Conservation (phyloP, 2,797 vertebrate genomes). For the Amphiprion clarkii region DNA sequence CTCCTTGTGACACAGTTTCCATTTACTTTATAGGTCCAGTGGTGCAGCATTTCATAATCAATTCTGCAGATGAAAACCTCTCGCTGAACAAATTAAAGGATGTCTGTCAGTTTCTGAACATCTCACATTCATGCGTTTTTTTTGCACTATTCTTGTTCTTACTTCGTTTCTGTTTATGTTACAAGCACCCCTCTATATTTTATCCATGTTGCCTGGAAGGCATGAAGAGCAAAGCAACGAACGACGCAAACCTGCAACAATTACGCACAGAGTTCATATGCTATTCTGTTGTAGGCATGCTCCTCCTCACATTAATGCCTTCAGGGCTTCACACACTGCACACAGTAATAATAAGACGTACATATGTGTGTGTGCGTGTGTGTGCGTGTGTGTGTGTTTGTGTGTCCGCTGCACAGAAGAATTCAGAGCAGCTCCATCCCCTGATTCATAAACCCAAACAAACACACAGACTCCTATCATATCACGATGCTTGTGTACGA, state of each 20-base stretch:
- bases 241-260: background rate
- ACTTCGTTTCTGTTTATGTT: conserved; percentile 16
- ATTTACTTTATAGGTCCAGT: background rate
- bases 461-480: conserved; percentile 14
- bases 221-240: background rate
- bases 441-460: conserved; percentile 34
- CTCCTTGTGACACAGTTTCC: background rate
- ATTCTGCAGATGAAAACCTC: background rate
- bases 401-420: background rate
- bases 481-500: conserved; percentile 1
- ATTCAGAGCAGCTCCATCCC: conserved; percentile 28
- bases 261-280: background rate
- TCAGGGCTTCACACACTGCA: background rate
- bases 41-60: background rate
- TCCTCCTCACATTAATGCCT: conserved; percentile 22
- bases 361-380: conserved; percentile 6
- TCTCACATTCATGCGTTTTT: background rate
- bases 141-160: background rate
- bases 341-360: conserved; percentile 1
- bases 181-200: background rate
- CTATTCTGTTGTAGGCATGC: conserved; percentile 19
- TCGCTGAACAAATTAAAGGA: conserved; percentile 7
- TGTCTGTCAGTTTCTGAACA: background rate
- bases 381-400: background rate
- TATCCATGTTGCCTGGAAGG: background rate